A percentile compares a stretch with the other conserved stretches of the same genome.
phyloP scores from a whole-genome alignment of 2,888 invertebrate species.

The Cenopis cana region DNA sequence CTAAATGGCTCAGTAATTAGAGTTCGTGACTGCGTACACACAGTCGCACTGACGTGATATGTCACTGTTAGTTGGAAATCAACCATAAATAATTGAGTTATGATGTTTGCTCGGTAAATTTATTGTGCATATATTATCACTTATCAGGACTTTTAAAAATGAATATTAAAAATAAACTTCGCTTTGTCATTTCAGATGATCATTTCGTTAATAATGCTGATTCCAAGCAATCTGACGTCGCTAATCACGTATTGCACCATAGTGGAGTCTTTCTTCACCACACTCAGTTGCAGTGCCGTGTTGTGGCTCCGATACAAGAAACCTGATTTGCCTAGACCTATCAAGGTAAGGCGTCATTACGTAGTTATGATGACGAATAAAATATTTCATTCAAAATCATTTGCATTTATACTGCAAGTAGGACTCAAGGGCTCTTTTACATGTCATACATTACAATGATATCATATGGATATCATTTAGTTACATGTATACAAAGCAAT shows the following conservation, averaged over 20 bases:
- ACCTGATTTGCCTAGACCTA: slow-evolving; percentile 92
- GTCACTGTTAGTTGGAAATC: neutral
- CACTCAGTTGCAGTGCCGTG: slow-evolving; percentile 93
- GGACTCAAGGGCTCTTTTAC: too few species aligned
- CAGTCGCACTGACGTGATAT: neutral
- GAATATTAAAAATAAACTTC: neutral
- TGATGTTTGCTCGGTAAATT: neutral
- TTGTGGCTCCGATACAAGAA: slow-evolving; percentile 92
- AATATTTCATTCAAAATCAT: too few species aligned
- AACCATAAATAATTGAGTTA: neutral
- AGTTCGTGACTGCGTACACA: too few species aligned
- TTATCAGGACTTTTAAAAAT: neutral
- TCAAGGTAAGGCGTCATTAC: slow-evolving; percentile 86
- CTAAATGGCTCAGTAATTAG: too few species aligned
- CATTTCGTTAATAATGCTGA: slow-evolving; percentile 93
- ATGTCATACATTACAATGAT: too few species aligned
- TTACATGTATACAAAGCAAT: too few species aligned
- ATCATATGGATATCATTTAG: too few species aligned
- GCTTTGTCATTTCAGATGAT: slow-evolving; percentile 85
- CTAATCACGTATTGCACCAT: slow-evolving; percentile 96
- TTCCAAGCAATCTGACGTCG: slow-evolving; percentile 92
- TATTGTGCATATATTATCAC: too few species aligned
- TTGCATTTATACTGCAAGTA: too few species aligned
- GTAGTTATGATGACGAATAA: neutral
- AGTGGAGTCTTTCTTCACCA: slow-evolving; percentile 96